A percentile compares a stretch with the other conserved stretches of the same genome.
These are phyloP conservation scores for Pipa parva DNA, from an alignment of 2,113 vertebrate genomes.

Conservation along the genomic window DNA sequence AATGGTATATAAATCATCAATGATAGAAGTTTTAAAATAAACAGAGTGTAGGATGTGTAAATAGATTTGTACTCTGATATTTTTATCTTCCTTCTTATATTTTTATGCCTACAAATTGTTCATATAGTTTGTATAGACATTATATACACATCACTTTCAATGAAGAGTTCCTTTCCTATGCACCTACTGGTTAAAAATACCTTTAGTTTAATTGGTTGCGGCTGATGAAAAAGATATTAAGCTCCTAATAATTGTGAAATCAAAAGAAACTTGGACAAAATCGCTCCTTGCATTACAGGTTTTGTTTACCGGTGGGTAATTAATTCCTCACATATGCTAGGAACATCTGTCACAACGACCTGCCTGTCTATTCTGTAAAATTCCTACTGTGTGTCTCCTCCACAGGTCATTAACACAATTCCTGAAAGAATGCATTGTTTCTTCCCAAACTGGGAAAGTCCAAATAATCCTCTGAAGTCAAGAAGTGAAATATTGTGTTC, in stretches of 20 bases:
- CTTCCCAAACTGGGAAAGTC: not conserved
- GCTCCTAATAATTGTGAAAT: slow-evolving; percentile 85
- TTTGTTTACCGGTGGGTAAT: slow-evolving; percentile 99
- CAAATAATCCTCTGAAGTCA: not conserved
- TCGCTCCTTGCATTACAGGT: slow-evolving; percentile 89
- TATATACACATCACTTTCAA: too few relatives aligned
- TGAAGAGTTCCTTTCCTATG: too few relatives aligned
- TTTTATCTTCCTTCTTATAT: slow-evolving; percentile 44
- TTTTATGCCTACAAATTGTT: too few relatives aligned
- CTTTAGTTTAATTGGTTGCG: slow-evolving; percentile 71
- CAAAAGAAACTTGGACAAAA: slow-evolving; percentile 96
- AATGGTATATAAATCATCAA: slow-evolving; percentile 61
- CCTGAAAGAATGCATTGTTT: slow-evolving; percentile 64
- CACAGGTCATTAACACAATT: slow-evolving; percentile 86
- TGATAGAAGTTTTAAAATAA: slow-evolving; percentile 84
- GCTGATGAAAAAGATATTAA: slow-evolving; percentile 97
- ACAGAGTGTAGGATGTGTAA: slow-evolving; percentile 62
- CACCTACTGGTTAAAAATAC: slow-evolving; percentile 69
- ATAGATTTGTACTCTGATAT: too few relatives aligned
- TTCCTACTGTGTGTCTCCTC: slow-evolving; percentile 84
- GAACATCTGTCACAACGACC: slow-evolving; percentile 98
- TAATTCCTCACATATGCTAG: slow-evolving; percentile 99
- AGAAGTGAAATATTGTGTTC: not conserved
- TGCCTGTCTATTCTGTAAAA: slow-evolving; percentile 87
- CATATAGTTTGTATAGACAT: too few relatives aligned